A percentile compares a stretch with the other conserved stretches of the same genome.
Conservation (phyloP, 2,797 vertebrate species). For the Propithecus deckenii region DNA sequence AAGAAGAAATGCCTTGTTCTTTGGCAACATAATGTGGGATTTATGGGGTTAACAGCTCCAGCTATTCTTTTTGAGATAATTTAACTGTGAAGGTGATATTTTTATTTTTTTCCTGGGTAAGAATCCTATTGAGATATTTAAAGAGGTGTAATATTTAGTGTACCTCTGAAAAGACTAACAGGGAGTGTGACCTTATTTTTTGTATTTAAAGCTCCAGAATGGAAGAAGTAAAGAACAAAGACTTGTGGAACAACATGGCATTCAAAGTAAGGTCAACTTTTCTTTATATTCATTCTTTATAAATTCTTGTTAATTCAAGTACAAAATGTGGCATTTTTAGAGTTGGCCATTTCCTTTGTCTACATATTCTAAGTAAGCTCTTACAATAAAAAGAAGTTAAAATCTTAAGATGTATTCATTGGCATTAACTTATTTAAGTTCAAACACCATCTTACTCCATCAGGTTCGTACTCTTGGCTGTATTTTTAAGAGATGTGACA, state of each 20-base stretch:
- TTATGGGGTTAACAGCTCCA: not conserved
- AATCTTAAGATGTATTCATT: not conserved
- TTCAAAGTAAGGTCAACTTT: conserved; percentile 79
- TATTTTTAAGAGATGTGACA: not conserved
- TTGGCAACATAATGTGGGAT: not conserved
- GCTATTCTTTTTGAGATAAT: conserved; percentile 27
- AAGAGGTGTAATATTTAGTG: not conserved
- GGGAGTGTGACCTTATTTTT: conserved; percentile 55
- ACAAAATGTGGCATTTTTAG: not conserved
- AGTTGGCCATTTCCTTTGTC: not conserved
- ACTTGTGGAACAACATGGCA: conserved; percentile 52
- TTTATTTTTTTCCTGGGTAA: conserved; percentile 31
- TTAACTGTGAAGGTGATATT: conserved; percentile 38
- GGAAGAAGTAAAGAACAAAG: conserved; percentile 58
- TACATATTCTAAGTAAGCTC: conserved; percentile 1
- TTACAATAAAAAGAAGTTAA: not conserved
- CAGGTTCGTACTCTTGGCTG: not conserved
- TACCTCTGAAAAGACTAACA: conserved; percentile 41
- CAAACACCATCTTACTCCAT: not conserved
- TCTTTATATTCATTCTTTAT: conserved; percentile 35
- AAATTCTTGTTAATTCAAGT: not conserved
- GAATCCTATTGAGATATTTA: conserved; percentile 66
- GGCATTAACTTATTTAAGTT: not conserved
- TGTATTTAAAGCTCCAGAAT: conserved; percentile 80
- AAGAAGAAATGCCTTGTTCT: not conserved